Percentiles rank a stretch among this genome's conserved stretches.
Conservation (phyloP, 2,113 vertebrate genomes). For the Sturnus vulgaris region DNA sequence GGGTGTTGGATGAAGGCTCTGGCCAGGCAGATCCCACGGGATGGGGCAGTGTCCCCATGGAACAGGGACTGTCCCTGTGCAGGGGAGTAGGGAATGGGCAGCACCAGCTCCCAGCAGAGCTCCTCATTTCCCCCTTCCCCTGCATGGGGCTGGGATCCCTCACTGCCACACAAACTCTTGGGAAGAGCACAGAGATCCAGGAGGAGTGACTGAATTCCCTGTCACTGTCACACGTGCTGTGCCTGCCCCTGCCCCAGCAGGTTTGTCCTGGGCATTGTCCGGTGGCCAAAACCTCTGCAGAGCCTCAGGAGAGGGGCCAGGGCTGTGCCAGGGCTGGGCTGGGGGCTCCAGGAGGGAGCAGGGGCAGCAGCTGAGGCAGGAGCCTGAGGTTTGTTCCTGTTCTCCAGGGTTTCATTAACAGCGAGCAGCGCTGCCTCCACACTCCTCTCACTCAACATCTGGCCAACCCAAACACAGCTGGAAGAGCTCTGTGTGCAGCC, state of each 20-base stretch:
- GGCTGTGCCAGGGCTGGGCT: fast-evolving
- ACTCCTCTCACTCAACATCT: not conserved
- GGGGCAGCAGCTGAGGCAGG: not conserved
- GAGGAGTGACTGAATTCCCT: fast-evolving
- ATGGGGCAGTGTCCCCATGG: not conserved
- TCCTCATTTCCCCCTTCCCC: not conserved
- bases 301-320: not conserved
- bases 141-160: fast-evolving
- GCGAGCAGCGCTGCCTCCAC: not conserved
- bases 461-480: slow-evolving; percentile 33
- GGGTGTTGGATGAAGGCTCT: not conserved
- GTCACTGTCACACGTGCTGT: fast-evolving
- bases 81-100: not conserved
- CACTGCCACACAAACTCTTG: fast-evolving
- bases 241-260: fast-evolving
- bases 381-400: fast-evolving
- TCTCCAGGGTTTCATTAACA: not conserved
- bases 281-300: fast-evolving
- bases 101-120: not conserved
- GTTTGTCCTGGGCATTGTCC: fast-evolving
- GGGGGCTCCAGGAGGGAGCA: not conserved
- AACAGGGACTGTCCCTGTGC: fast-evolving
- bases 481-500: not conserved
- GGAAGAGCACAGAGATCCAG: fast-evolving
- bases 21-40: not conserved